Evolutionary conservation across 2,888 invertebrate species (phyloP).

Genomic region (Eupithecia abbreviata): DNA sequence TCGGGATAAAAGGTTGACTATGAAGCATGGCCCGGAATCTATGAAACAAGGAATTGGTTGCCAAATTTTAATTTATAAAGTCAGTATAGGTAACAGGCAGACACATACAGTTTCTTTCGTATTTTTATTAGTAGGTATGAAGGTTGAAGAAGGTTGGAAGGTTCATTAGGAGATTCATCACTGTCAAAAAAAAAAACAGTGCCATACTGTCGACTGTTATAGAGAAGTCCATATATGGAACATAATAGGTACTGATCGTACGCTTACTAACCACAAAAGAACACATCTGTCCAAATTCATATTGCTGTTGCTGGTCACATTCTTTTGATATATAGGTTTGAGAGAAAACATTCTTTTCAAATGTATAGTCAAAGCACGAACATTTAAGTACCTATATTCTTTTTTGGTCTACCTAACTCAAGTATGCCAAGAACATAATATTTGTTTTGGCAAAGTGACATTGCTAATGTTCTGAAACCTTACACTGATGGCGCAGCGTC

Average conservation of each 20-base stretch:
- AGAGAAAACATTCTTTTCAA: neutral
- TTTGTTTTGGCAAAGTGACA: conserved; percentile 56
- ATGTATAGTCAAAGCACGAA: neutral
- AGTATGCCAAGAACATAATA: conserved; percentile 39
- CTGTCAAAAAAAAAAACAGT: neutral
- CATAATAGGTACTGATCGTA: neutral
- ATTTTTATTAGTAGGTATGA: too few species aligned
- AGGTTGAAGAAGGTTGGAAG: neutral
- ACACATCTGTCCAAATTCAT: neutral
- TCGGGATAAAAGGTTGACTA: too few species aligned
- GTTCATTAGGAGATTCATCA: neutral
- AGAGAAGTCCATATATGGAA: neutral
- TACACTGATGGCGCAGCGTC: conserved; percentile 8
- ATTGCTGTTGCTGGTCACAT: neutral
- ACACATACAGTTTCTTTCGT: too few species aligned
- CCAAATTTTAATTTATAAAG: neutral
- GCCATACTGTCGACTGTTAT: neutral
- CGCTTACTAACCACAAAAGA: neutral
- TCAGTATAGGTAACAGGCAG: neutral
- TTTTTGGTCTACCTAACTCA: neutral
- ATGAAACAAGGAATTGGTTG: neutral
- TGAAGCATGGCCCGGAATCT: too few species aligned
- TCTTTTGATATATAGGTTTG: neutral
- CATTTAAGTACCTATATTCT: neutral
- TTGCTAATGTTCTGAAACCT: conserved; percentile 55